Percentiles rank a stretch among this genome's conserved stretches.
Conservation (phyloP, 35 echinoderm and acorn worm genomes). For the Lytechinus pictus region DNA sequence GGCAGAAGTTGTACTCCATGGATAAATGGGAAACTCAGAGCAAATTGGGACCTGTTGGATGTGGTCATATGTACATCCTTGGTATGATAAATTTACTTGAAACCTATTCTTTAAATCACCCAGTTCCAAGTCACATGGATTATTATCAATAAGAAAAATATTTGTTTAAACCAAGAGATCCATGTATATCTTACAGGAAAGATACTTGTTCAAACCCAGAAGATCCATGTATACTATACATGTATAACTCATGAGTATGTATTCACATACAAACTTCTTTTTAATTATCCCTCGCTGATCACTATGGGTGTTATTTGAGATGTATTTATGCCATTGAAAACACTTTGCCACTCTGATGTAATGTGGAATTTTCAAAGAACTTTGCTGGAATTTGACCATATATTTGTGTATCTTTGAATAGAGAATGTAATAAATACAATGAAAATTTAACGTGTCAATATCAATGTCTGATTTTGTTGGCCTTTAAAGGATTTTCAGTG, state of each 20-base stretch:
- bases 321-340: not conserved
- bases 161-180: not conserved
- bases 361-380: not conserved
- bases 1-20: not conserved
- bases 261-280: not conserved
- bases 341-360: not conserved
- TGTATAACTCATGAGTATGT: not conserved
- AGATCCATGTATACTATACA: not conserved
- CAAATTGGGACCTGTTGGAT: not conserved
- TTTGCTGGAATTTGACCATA: not conserved
- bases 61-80: not conserved
- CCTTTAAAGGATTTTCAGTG: too few species aligned
- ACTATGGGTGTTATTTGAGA: not conserved
- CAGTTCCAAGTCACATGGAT: not conserved
- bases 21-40: not conserved
- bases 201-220: not conserved
- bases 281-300: not conserved
- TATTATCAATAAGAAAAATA: not conserved
- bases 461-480: not conserved
- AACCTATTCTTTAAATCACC: not conserved
- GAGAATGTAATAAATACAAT: slow-evolving; percentile 20
- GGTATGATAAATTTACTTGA: not conserved
- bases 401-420: not conserved
- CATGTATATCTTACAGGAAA: not conserved
- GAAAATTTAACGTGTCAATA: not conserved